Percentiles rank a stretch among this genome's conserved stretches.
Evolutionary conservation across 2,888 invertebrate genomes (phyloP).

Genomic region (Metacarcinus magister): DNA sequence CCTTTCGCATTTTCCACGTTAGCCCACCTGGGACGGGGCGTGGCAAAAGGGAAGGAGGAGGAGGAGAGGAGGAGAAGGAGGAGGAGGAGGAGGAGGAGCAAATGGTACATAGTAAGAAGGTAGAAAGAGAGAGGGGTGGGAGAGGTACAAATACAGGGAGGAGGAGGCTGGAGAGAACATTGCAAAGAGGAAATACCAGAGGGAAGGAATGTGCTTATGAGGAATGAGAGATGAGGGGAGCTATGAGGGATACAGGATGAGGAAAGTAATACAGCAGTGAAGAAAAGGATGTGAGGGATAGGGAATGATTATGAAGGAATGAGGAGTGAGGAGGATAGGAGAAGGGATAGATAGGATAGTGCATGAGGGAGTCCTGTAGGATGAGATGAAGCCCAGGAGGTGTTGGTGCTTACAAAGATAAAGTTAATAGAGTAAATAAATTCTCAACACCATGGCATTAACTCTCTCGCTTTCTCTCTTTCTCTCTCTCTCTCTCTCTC

Average conservation of each 20-base stretch:
- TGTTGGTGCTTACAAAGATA: background rate
- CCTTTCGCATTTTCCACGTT: background rate
- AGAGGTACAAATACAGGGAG: background rate
- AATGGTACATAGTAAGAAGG: background rate
- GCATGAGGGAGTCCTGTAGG: background rate
- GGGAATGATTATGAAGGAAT: background rate
- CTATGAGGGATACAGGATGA: background rate
- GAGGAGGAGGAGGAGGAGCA: background rate
- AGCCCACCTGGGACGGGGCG: background rate
- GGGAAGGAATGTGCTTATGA: background rate
- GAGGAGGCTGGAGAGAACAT: background rate
- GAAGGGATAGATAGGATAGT: background rate
- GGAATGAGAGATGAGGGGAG: background rate
- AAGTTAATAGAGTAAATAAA: background rate
- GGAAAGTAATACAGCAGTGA: background rate
- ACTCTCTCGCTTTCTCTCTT: background rate
- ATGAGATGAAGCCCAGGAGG: background rate
- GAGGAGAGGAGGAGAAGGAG: background rate
- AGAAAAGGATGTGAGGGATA: background rate
- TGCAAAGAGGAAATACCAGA: background rate
- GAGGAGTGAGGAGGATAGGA: background rate
- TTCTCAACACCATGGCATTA: background rate
- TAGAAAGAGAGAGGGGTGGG: background rate
- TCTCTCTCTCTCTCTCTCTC: conserved; percentile 53
- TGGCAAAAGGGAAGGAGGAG: background rate